Evolutionary conservation across 2,113 vertebrate genomes (phyloP).

Genomic region (Sander lucioperca): DNA sequence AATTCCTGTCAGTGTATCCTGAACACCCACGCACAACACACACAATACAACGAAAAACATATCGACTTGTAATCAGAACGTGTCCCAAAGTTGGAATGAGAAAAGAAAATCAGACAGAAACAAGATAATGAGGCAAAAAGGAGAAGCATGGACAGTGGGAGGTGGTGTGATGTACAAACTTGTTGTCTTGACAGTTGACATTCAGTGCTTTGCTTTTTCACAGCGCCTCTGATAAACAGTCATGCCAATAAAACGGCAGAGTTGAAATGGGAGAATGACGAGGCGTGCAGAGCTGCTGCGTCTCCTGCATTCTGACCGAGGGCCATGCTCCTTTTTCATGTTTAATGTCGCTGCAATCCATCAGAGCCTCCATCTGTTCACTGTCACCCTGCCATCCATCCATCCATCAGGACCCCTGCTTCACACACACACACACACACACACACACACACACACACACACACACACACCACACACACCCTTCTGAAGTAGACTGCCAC

Average conservation of each 20-base stretch:
- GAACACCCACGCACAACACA: not conserved
- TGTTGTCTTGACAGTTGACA: constrained; percentile 53
- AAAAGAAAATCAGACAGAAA: not conserved
- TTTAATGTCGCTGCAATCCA: constrained; percentile 78
- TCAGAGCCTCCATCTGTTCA: constrained; percentile 80
- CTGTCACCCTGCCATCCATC: constrained; percentile 72
- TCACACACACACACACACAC: not conserved
- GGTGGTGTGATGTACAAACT: constrained; percentile 7
- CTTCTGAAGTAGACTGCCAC: not conserved
- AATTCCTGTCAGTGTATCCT: not conserved
- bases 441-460: constrained; percentile 1
- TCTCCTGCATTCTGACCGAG: constrained; percentile 54
- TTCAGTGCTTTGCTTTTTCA: not conserved
- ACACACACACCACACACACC: constrained; percentile 1
- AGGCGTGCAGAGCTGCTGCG: constrained; percentile 16
- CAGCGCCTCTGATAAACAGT: constrained; percentile 39
- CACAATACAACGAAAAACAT: not conserved
- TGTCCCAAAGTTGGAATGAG: not conserved
- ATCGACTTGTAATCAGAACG: not conserved
- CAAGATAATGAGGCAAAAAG: not conserved
- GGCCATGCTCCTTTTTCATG: constrained; percentile 67
- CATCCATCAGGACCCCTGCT: constrained; percentile 44
- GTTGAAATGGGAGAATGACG: constrained; percentile 41
- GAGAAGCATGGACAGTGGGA: not conserved
- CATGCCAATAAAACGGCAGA: constrained; percentile 30